Conservation (phyloP, 2,888 invertebrate genomes). For the Apodemia duryi region DNA sequence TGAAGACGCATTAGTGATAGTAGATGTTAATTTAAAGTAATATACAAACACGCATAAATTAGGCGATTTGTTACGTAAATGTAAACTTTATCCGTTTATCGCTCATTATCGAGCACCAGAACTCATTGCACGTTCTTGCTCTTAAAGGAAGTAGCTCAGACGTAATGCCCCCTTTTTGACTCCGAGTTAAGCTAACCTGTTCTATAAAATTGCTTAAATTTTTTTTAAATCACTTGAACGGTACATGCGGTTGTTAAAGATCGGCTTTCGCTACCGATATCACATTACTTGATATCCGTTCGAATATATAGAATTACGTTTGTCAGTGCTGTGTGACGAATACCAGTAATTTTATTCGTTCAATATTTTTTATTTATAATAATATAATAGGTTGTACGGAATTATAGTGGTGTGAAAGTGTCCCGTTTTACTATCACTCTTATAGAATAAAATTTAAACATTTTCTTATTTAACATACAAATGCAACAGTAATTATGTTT, state of each 20-base stretch:
- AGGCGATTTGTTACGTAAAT: too few species aligned
- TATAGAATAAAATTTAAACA: too few species aligned
- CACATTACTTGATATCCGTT: constrained; percentile 13
- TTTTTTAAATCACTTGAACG: background rate
- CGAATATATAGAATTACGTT: constrained; percentile 5
- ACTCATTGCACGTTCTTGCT: background rate
- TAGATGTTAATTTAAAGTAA: too few species aligned
- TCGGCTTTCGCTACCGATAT: constrained; percentile 9
- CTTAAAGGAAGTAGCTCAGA: background rate
- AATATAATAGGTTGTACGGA: background rate
- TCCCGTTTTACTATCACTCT: too few species aligned
- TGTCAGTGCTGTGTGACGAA: constrained; percentile 8
- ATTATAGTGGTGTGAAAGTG: background rate
- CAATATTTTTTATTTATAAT: background rate
- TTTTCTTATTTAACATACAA: too few species aligned
- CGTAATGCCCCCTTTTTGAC: background rate
- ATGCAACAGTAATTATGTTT: too few species aligned
- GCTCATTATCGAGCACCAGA: too few species aligned
- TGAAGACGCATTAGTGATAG: too few species aligned
- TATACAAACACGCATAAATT: too few species aligned
- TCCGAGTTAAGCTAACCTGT: background rate
- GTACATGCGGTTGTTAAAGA: background rate
- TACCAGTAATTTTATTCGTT: background rate
- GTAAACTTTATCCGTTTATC: too few species aligned
- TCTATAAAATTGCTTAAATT: background rate